Base-by-base conservation (phyloP, 2,888 invertebrate genomes). In the Alloscopus bannaensis region DNA sequence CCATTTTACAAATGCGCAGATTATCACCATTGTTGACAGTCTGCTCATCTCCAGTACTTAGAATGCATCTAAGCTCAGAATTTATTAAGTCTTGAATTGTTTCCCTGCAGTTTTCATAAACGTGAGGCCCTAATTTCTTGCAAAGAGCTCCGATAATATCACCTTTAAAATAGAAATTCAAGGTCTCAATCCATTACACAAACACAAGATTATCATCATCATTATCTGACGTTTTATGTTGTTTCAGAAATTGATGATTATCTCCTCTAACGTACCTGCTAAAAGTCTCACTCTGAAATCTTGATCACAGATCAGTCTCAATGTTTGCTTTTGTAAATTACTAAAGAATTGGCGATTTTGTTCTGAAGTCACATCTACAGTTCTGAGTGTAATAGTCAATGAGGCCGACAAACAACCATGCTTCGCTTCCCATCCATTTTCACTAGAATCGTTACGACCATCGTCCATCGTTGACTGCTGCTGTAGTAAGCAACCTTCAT, bases 221-320 rank as follows among this genome's bases (percentile, higher is more conserved):
- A n/a, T n/a, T n/a, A n/a, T n/a, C n/a, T n/a, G 1, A 59, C 24
- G 13, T 59, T 52, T n/a, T 11, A 60, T 20, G 16, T 18, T 20
- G 22, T 31, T 13, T 59, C 36, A 31, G n/a, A 26, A 26, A 57
- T 57, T 16, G 24, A 1, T 64, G 40, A 64, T 42, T 62, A n/a
- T 26, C 4, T 64, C 40, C n/a, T 16, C 3, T 8, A 50, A 47
- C 47, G 29, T 28, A 82, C 82, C 82, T 52, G 83, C 83, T 45
- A 69, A 60, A 31, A 83, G 65, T 62, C 81, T 70, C 45, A 83
- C 72, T 57, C 81, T 36, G 16, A 81, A 59, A 66, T 81, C 76
- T 50, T 76, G 59, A 76, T 83, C 79, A 50, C 70, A 71, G n/a
- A 83, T 50, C 59, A 83, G 69, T 59, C 69, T 75, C 62, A 71